phyloP scores from a whole-genome alignment of 2,797 vertebrate species.

The Fringilla coelebs region DNA sequence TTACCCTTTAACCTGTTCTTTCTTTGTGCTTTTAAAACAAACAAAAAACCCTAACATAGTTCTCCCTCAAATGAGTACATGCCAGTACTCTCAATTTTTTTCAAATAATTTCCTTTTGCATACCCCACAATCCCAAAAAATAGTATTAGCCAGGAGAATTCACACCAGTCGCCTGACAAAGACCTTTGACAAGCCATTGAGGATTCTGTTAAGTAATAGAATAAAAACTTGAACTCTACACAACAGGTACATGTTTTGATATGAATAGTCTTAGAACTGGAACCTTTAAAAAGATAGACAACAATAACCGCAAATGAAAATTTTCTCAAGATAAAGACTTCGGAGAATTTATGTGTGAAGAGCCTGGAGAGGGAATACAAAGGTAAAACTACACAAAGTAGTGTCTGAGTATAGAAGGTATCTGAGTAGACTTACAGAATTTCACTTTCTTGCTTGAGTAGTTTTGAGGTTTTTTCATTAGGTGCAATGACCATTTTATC shows the following conservation, averaged over 20 bases:
- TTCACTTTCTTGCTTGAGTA: background rate
- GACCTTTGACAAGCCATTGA: background rate
- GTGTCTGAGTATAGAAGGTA: background rate
- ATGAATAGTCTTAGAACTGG: background rate
- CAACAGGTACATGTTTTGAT: background rate
- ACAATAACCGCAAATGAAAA: background rate
- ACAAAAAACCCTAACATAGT: rapidly evolving
- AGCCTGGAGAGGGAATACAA: background rate
- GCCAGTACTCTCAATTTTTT: background rate
- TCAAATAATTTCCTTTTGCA: background rate
- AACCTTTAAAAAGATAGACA: background rate
- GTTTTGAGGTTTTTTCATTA: background rate
- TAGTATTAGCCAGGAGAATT: background rate
- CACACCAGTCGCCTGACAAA: background rate
- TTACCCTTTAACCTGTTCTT: background rate
- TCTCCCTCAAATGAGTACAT: background rate
- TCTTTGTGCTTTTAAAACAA: background rate
- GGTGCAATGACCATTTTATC: background rate
- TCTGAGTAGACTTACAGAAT: background rate
- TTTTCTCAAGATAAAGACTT: background rate
- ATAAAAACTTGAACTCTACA: background rate
- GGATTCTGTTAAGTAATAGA: background rate
- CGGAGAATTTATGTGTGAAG: background rate
- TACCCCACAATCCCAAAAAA: background rate
- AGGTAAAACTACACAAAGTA: background rate